Evolutionary conservation across 2,113 vertebrate genomes (phyloP), one percentile per base, ranked within the genome.

Genomic region (Lepidothrix coronata): DNA sequence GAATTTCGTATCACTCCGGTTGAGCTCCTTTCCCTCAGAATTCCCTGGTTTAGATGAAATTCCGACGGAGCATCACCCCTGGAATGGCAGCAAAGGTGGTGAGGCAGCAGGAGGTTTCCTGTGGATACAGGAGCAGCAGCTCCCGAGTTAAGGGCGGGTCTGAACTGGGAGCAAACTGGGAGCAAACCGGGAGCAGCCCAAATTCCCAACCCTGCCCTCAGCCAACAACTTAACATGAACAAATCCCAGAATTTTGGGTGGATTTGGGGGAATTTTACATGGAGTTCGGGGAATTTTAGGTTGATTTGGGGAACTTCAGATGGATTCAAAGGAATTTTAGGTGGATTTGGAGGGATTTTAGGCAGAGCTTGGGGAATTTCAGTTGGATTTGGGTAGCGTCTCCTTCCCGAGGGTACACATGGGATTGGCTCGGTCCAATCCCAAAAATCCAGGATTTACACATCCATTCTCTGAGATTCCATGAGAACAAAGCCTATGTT

Each of bases 401-500:
- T 35, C 61, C 51, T 75, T 74, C 59, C 51, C 23, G 13, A 28
- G 9, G 37, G 23, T 41, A 48, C 52, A 39, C 46, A 11, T 0
- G 6, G 61, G 19, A 75, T 4, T 13, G 51, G 51, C 30, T 66
- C 30, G 6, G 43, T 1, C 43, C 17, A 52, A 86, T 59, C 54
- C 62, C 62, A 24, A 59, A 67, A 76, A 58, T 7, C 21, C 62
- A 8, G 44, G 62, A 35, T 35, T 22, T 8, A 3, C 6, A 3
- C 25, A 31, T 35, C 31, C 31, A 31, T 25, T 25, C 51, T 24
- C 44, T 14, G 44, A 27, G 31, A 43, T 0, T 25, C 25, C 35
- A 9, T 0, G 21, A 11, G 67, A 67, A 30, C 0, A 3, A 39
- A 55, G 5, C n/a, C 15, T 30, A 11, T 4, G 30, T 67, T 67